Evolutionary conservation across 2,888 invertebrate species (phyloP).

Genomic region (Dastarcus helophoroides): DNA sequence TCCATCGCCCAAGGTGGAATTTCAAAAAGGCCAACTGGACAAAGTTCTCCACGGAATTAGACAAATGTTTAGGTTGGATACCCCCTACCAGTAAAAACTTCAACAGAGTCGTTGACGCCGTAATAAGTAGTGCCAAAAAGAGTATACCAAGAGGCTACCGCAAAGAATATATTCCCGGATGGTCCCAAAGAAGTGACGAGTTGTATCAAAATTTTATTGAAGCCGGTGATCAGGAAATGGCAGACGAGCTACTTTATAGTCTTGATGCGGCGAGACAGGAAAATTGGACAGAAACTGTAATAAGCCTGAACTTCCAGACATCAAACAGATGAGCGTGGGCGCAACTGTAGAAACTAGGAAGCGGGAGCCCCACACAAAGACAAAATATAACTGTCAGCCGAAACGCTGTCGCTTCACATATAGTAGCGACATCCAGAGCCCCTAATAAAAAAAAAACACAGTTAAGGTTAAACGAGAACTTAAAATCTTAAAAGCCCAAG

Average conservation of each 20-base stretch:
- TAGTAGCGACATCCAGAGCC: constrained; percentile 7
- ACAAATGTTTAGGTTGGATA: constrained; percentile 11
- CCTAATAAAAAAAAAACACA: constrained; percentile 3
- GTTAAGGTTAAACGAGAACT: constrained; percentile 6
- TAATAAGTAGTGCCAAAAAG: constrained; percentile 10
- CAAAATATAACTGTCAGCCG: constrained; percentile 4
- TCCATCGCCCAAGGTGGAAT: constrained; percentile 12
- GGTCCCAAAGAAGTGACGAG: constrained; percentile 10
- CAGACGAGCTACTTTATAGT: constrained; percentile 10
- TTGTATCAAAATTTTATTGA: constrained; percentile 10
- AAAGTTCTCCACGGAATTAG: too few species aligned
- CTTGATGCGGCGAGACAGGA: constrained; percentile 9
- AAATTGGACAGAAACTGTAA: constrained; percentile 11
- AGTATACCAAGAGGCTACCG: constrained; percentile 12
- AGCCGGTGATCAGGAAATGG: constrained; percentile 5
- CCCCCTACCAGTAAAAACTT: constrained; percentile 9
- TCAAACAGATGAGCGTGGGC: constrained; percentile 9
- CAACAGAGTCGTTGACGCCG: constrained; percentile 9
- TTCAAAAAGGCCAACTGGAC: constrained; percentile 12
- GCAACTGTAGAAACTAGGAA: constrained; percentile 8
- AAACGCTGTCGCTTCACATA: too few species aligned
- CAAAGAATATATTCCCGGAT: constrained; percentile 15
- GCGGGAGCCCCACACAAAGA: constrained; percentile 3
- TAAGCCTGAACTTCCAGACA: constrained; percentile 9
- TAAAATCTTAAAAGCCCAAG: constrained; percentile 2